A percentile compares a stretch with the other conserved stretches of the same genome.
Conservation (phyloP, 2,113 vertebrate genomes). For the Marmota flaviventris region DNA sequence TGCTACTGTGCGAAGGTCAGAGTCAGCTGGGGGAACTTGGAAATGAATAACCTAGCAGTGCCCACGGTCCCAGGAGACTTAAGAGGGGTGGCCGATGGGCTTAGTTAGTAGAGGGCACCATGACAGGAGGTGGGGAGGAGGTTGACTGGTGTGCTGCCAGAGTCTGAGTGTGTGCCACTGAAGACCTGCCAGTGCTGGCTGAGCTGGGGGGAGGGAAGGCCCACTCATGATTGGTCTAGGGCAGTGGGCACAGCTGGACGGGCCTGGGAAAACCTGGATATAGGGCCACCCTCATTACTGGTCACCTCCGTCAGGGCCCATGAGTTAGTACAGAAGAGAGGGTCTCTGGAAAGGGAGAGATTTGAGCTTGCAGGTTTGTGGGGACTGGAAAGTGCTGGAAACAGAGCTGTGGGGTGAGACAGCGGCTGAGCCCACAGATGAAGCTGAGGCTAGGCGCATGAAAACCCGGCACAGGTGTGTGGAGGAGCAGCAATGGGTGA, state of each 20-base stretch:
- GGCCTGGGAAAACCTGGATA: background rate
- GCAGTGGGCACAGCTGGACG: background rate
- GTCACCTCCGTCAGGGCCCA: background rate
- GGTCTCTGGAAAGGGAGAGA: too few species aligned
- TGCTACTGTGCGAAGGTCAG: background rate
- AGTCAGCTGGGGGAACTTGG: background rate
- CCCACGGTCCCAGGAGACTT: background rate
- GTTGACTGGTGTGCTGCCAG: too few species aligned
- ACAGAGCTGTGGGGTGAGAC: background rate
- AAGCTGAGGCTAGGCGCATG: rapidly evolving
- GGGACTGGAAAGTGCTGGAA: background rate
- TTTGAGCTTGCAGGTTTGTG: background rate
- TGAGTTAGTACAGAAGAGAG: rapidly evolving
- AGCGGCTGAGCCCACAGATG: background rate
- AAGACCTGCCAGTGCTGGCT: background rate
- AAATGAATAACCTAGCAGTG: background rate
- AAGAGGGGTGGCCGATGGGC: background rate
- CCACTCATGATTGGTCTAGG: background rate
- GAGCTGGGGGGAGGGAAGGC: background rate
- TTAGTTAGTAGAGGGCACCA: background rate
- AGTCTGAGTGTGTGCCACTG: background rate
- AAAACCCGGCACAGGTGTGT: background rate
- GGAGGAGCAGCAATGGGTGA: background rate
- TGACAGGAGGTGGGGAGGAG: background rate
- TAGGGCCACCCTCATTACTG: background rate